phyloP scores from a whole-genome alignment of 2,797 vertebrate genomes.

The Notolabrus celidotus region DNA sequence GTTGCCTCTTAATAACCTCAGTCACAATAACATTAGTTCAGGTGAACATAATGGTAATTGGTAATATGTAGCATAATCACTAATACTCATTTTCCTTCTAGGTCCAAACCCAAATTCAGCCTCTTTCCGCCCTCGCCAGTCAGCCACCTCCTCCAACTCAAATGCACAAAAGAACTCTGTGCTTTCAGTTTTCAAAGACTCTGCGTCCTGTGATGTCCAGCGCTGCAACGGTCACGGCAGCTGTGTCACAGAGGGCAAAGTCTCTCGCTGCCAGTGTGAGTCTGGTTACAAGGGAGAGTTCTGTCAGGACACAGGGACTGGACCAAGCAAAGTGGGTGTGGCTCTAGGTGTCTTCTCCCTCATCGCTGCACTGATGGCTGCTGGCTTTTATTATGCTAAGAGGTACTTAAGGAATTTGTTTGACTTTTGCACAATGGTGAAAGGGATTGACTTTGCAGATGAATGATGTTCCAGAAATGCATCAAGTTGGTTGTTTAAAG shows the following conservation, averaged over 20 bases:
- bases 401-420: constrained; percentile 55
- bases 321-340: constrained; percentile 53
- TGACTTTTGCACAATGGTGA: background rate
- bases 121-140: background rate
- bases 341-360: constrained; percentile 77
- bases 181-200: constrained; percentile 23
- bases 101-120: constrained; percentile 49
- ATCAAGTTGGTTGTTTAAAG: no score
- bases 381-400: constrained; percentile 72
- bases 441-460: no score
- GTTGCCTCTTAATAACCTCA: no score
- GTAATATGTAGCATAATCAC: background rate
- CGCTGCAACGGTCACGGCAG: constrained; percentile 83
- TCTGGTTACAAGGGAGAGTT: constrained; percentile 85
- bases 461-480: no score
- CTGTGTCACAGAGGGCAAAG: constrained; percentile 79
- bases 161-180: background rate
- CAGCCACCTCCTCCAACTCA: background rate
- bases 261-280: constrained; percentile 82
- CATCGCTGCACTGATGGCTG: constrained; percentile 63
- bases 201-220: constrained; percentile 64
- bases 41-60: background rate
- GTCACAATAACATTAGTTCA: no score
- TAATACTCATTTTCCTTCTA: constrained; percentile 22
- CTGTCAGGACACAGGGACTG: constrained; percentile 81